A percentile compares a stretch with the other conserved stretches of the same genome.
Evolutionary conservation across 2,797 vertebrate species (phyloP).

Genomic region (Gymnocypris eckloni): DNA sequence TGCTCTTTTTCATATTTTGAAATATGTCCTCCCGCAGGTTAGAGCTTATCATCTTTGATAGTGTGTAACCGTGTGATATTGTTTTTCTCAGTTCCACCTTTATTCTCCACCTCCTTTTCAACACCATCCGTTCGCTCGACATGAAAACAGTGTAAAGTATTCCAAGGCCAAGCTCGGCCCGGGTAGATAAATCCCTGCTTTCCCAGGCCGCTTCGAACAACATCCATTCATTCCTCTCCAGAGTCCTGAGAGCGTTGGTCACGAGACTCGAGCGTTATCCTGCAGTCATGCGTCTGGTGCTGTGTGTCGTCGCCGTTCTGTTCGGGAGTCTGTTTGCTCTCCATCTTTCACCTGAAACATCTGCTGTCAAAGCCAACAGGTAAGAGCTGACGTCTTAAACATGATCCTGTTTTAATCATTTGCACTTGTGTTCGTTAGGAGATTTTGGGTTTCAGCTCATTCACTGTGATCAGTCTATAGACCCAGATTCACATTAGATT

Average conservation of each 20-base stretch:
- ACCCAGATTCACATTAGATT: background rate
- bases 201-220: constrained; percentile 75
- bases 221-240: constrained; percentile 55
- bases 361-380: constrained; percentile 63
- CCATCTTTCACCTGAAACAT: constrained; percentile 64
- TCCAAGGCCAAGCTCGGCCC: constrained; percentile 77
- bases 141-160: constrained; percentile 80
- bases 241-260: constrained; percentile 29
- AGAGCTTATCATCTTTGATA: constrained; percentile 41
- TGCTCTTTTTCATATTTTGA: background rate
- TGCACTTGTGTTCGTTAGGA: background rate
- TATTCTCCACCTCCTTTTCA: constrained; percentile 58
- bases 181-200: constrained; percentile 77
- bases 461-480: background rate
- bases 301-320: constrained; percentile 59
- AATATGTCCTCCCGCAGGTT: constrained; percentile 37
- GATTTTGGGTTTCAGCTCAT: background rate
- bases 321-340: constrained; percentile 71
- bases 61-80: constrained; percentile 17
- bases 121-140: constrained; percentile 73
- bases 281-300: constrained; percentile 66
- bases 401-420: background rate
- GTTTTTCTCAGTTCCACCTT: constrained; percentile 42
- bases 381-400: constrained; percentile 57
- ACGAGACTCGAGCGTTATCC: background rate